These are phyloP conservation scores for Asbolus verrucosus DNA, from an alignment of 1,140 invertebrate genomes.

Conservation along the genomic window DNA sequence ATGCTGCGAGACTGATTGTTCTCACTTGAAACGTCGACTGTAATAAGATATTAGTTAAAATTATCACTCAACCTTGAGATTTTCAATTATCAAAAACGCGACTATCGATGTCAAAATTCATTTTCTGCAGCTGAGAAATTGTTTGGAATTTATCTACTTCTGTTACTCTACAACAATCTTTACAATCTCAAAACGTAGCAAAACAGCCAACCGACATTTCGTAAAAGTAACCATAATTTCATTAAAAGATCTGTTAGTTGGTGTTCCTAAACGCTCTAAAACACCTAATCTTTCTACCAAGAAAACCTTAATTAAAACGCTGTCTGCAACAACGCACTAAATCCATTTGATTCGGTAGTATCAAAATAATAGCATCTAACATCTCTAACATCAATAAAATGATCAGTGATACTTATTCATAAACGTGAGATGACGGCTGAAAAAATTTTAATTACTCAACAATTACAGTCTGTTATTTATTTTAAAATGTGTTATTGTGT, in stretches of 20 bases:
- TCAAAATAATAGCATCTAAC: neutral
- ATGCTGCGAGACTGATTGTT: constrained; percentile 6
- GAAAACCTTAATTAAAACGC: neutral
- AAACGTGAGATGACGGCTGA: constrained; percentile 9
- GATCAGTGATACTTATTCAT: neutral
- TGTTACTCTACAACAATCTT: no score
- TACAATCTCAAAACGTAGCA: no score
- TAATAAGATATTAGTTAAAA: constrained; percentile 16
- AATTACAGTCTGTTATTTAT: neutral
- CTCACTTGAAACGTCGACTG: constrained; percentile 1
- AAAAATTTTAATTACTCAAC: constrained; percentile 16
- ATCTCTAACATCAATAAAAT: neutral
- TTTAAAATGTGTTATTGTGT: constrained; percentile 12
- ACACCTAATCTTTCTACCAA: neutral
- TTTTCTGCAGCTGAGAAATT: no score
- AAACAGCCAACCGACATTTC: no score
- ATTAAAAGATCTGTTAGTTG: no score
- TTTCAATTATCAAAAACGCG: no score
- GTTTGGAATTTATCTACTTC: no score
- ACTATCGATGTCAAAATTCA: no score
- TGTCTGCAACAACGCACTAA: neutral
- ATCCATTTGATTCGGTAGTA: no score
- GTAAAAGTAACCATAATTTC: no score
- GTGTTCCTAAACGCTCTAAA: no score
- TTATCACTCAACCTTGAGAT: no score